Evolutionary conservation across 30 jellyfish, hydroid and myxozoan genomes (phyloP).

Genomic region (Turritopsis dohrnii): DNA sequence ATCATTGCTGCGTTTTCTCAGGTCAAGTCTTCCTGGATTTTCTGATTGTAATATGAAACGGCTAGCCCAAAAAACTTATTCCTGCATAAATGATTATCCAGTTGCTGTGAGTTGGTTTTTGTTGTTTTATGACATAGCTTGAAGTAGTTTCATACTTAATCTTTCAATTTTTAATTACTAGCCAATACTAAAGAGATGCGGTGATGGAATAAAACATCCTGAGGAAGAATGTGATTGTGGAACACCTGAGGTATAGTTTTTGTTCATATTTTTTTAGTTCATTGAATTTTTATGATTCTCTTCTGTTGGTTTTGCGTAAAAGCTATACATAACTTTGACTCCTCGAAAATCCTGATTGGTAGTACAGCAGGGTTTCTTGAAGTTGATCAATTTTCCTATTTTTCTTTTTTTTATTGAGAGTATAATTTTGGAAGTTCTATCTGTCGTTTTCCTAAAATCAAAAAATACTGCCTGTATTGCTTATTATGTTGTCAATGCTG

Average conservation of each 20-base stretch:
- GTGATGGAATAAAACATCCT: slow-evolving; percentile 81
- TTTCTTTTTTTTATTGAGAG: no score
- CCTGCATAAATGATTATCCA: slow-evolving; percentile 60
- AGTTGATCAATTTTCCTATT: no score
- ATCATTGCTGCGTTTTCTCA: slow-evolving; percentile 21
- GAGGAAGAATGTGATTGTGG: slow-evolving; percentile 99
- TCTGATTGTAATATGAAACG: slow-evolving; percentile 63
- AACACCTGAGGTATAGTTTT: slow-evolving; percentile 67
- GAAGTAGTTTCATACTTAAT: neutral
- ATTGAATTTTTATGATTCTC: neutral
- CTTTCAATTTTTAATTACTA: neutral
- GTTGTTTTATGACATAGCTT: no score
- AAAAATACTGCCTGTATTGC: no score
- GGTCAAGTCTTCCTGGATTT: slow-evolving; percentile 79
- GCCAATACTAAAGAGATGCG: slow-evolving; percentile 67
- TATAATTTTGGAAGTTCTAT: no score
- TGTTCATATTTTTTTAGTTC: neutral
- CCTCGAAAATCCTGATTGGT: no score
- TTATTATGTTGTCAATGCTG: no score
- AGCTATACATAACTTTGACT: neutral
- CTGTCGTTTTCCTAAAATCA: no score
- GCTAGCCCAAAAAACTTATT: slow-evolving; percentile 27
- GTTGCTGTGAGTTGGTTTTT: slow-evolving; percentile 49
- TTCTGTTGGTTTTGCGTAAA: neutral
- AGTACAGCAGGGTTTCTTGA: no score